These are phyloP conservation scores for Pomacea maculata DNA, from an alignment of 1,140 invertebrate species.

Conservation along the genomic window DNA sequence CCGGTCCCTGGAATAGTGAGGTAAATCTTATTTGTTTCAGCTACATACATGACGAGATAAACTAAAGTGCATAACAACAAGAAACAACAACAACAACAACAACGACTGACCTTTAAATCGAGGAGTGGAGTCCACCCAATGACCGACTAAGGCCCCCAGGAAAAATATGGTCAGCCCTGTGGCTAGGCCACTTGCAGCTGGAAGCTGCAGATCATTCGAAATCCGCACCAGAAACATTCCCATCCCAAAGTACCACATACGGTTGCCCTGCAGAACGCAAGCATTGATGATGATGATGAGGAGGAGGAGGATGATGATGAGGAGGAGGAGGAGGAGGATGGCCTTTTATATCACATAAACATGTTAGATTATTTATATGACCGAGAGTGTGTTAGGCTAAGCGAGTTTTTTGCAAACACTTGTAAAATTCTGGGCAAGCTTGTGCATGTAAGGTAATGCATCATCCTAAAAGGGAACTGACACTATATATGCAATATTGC, in stretches of 20 bases:
- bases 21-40: too few species aligned
- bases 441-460: too few species aligned
- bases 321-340: not conserved
- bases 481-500: too few species aligned
- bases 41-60: too few species aligned
- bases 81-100: slow-evolving; percentile 4
- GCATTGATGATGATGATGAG: not conserved
- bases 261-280: slow-evolving; percentile 65
- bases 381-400: too few species aligned
- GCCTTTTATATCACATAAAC: not conserved
- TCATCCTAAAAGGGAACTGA: too few species aligned
- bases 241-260: slow-evolving; percentile 72
- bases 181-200: slow-evolving; percentile 64
- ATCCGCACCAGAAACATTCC: slow-evolving; percentile 69
- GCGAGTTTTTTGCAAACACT: too few species aligned
- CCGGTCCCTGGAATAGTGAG: too few species aligned
- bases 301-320: not conserved
- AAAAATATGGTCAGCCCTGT: slow-evolving; percentile 64
- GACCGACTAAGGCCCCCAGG: slow-evolving; percentile 67
- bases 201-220: slow-evolving; percentile 54
- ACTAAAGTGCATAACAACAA: not conserved
- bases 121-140: slow-evolving; percentile 68
- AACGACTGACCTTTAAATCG: slow-evolving; percentile 63
- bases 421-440: too few species aligned
- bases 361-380: too few species aligned